Percentiles rank a stretch among this genome's conserved stretches.
phyloP scores from a whole-genome alignment of 2,797 vertebrate genomes.

The Ciconia nigra region DNA sequence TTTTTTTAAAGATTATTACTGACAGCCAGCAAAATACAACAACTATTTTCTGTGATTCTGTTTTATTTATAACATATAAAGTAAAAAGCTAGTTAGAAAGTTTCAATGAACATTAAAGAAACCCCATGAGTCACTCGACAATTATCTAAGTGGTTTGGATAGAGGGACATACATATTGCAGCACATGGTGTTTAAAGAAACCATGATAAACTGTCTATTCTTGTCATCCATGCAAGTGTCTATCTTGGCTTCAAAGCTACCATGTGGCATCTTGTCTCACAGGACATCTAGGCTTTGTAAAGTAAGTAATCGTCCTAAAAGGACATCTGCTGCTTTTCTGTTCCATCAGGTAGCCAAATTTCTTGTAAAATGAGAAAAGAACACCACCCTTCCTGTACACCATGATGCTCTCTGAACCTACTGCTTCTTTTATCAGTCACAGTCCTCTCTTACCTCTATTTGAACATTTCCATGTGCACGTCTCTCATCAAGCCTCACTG shows the following conservation, averaged over 20 bases:
- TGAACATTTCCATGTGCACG: fast-evolving
- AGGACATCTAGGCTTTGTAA: neutral
- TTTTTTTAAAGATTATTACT: neutral
- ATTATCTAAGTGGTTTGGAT: neutral
- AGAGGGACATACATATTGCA: neutral
- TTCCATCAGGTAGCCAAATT: neutral
- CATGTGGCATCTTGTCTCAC: neutral
- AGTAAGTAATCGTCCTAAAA: neutral
- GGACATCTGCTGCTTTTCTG: neutral
- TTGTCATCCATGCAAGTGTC: neutral
- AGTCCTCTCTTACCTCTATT: neutral
- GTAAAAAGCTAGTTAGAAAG: neutral
- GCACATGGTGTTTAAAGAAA: neutral
- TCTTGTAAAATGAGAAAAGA: neutral
- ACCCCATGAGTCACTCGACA: neutral
- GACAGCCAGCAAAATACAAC: neutral
- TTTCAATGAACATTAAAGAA: neutral
- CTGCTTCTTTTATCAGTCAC: neutral
- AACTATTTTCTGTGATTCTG: neutral
- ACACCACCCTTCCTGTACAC: neutral
- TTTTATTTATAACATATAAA: neutral
- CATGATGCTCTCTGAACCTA: neutral
- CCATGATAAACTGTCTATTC: neutral
- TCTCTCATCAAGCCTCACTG: neutral
- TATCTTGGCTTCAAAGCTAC: neutral